Evolutionary conservation across 1,140 invertebrate species (phyloP), one percentile per base, ranked within the genome.

Genomic region (Cydia strobilella): DNA sequence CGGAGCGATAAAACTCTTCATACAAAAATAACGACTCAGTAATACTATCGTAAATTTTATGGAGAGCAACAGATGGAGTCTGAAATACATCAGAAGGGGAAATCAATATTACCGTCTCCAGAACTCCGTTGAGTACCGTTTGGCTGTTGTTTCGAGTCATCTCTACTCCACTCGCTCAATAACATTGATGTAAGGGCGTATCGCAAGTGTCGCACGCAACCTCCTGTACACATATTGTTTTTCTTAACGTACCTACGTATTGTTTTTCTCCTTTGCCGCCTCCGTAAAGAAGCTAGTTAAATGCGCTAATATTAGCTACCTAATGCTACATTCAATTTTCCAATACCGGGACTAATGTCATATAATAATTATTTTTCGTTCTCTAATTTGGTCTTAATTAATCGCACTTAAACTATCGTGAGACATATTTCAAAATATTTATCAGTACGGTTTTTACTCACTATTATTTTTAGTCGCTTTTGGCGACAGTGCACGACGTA

Each of bases 1-100:
- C 76, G 71, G 42, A 77, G 76, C 84, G 81, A 90, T 91, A 90
- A 91, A 90, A 89, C 84, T 89, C 84, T 85, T 89, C 85, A 88
- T 90, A 91, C 85, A 88, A 89, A 89, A 89, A 89, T 92, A 91
- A 89, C 88, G 89, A 86, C 84, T 84, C 82, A 80, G 88, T 91
- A 91, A 91, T 87, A 85, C 77, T 82, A 82, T 88, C 89, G 87
- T 91, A 90, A 92, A 89, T 87, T 91, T 90, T 87, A 91, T 89
- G 85, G 82, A 87, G 82, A 89, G 90, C 88, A 92, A 92, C 90
- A 92, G 90, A 92, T 92, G 90, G 89, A 85, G 86, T 84, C 86
- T 86, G 87, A 87, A 87, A 90, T 87, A 88, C 84, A 87, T 86
- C 83, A 81, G 79, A 79, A 69, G 82, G 82, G 77, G 86, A 90